Evolutionary conservation across 2,113 vertebrate species (phyloP), one percentile per base, ranked within the genome.

Genomic region (Crotalus tigris): DNA sequence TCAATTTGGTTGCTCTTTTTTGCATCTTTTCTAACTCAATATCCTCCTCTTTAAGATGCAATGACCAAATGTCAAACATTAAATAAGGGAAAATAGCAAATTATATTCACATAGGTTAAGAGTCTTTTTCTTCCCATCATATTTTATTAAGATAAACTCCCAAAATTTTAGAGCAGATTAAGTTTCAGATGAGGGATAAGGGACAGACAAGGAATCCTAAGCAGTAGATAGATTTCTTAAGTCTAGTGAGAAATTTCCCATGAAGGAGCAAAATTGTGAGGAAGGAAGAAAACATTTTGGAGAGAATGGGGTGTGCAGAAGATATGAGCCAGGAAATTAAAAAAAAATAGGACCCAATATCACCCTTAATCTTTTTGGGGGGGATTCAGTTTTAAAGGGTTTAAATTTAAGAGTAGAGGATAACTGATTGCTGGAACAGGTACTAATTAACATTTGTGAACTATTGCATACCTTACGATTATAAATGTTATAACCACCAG

Each of bases 391-490:
- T 51, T 92, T 33, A 92, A 51, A 59, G 12, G 15, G 75, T 58
- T 91, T 91, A 91, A 87, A 87, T 39, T 39, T 57, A 91, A 92
- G 21, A 69, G 58, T 13, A 64, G 49, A 88, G 21, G 29, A 54
- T 88, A 92, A 54, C 21, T 64, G 58, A 49, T 69, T 88, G 88
- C n/a, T 69, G 58, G 57, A 69, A 69, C 29, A 88, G 21, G n/a
- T 51, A 54, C 33, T 33, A 92, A 92, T 87, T 92, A 92, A 39
- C 85, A 64, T 87, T 87, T 53, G 64, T 92, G 10, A 87, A 92
- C 4, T 87, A 39, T 7, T 64, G 91, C 85, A 87, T 61, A 61
- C 55, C 55, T 46, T 87, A 15, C 51, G 44, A 87, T 91, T 87
- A 61, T 61, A 51, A 61, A 86, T 11, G 49, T n/a, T 29, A 51